Evolutionary conservation across 2,113 vertebrate species (phyloP).

Genomic region (Hepsetus odoe): DNA sequence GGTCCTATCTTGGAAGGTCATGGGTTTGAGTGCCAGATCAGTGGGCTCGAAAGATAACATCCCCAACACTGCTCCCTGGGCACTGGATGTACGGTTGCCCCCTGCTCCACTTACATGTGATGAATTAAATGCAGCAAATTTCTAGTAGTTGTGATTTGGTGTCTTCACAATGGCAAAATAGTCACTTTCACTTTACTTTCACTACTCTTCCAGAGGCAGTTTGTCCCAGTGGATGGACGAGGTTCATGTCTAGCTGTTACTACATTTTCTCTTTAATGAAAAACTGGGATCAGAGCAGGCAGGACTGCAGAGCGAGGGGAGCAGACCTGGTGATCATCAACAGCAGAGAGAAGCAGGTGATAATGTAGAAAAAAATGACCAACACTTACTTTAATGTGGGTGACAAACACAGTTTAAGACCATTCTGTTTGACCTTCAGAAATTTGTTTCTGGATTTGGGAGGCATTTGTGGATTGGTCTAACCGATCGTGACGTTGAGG

Average conservation of each 20-base stretch:
- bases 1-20: no score
- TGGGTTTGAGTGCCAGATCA: no score
- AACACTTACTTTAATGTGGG: background rate
- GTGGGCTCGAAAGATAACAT: no score
- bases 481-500: conserved; percentile 13
- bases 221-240: background rate
- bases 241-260: conserved; percentile 16
- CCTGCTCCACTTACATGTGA: no score
- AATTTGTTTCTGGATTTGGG: conserved; percentile 1
- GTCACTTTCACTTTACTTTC: no score
- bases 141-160: no score
- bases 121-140: no score
- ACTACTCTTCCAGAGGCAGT: background rate
- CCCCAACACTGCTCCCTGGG: no score
- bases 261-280: background rate
- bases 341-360: conserved; percentile 37
- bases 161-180: no score
- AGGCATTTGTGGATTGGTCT: conserved; percentile 22
- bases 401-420: background rate
- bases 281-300: background rate
- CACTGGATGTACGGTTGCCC: no score
- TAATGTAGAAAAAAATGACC: background rate
- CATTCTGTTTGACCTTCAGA: background rate
- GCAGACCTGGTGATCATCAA: conserved; percentile 31
- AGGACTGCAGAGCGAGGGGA: background rate